Evolutionary conservation across 2,888 invertebrate genomes (phyloP), one percentile per base, ranked within the genome.

Genomic region (Agriotes lineatus): DNA sequence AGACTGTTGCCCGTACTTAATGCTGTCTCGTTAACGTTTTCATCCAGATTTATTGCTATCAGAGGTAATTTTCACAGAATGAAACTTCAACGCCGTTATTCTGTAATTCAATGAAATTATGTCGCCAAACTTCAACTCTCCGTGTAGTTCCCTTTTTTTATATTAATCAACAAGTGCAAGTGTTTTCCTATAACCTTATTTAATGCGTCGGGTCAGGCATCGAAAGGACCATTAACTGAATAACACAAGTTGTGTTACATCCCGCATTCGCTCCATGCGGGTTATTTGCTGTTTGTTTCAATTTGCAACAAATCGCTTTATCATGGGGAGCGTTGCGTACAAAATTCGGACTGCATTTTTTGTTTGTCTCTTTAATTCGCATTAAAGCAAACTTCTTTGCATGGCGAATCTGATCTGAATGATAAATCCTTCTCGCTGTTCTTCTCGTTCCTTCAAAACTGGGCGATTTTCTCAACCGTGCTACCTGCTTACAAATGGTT

Each of bases 401-500:
- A 57, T 48, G 35, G 45, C 35, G 39, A 48, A 19, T 45, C 57
- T 48, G 45, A 57, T 45, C 45, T 54, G 52, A 69, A 69, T 69
- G 68, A 64, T 64, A 69, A 64, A 69, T 69, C 68, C 52, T 62
- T 54, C 66, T 65, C 62, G 45, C 54, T 52, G 66, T 57, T 66
- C 64, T 50, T 58, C 54, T 67, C 45, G 39, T 63, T 67, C 60
- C 35, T 67, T 65, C 63, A 70, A 71, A 70, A 65, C 67, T 63
- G 63, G 35, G 45, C 64, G 69, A 72, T 64, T 70, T 73, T 68
- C 74, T 71, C 72, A 63, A 52, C 67, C 67, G 72, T 70, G 64
- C 62, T 70, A 76, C 74, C 75, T 76, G 76, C 75, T 74, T 76
- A 76, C 76, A 75, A 77, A 78, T 76, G 76, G 75, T 76, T 76